Conservation (phyloP, 1,140 invertebrate genomes). For the Drosophila mojavensis region DNA sequence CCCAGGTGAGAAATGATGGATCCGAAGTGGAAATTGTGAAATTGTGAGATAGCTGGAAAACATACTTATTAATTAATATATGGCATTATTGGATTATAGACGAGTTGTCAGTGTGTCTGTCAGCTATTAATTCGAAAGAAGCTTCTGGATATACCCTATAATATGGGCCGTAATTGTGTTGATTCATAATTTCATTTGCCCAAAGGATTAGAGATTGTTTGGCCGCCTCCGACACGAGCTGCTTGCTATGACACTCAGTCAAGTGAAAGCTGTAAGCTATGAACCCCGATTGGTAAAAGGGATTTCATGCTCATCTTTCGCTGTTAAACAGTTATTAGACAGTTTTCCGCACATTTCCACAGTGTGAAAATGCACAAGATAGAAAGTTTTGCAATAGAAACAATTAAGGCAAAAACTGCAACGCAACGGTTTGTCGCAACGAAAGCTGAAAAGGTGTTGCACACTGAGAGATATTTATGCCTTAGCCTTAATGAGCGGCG, state of each 20-base stretch:
- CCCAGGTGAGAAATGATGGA: conserved; percentile 4
- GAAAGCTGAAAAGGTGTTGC: conserved; percentile 5
- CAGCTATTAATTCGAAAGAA: no score
- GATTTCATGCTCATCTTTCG: conserved; percentile 21
- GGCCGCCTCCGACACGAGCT: background rate
- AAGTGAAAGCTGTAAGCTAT: conserved; percentile 18
- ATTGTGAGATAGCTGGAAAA: background rate
- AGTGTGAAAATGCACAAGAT: conserved; percentile 59
- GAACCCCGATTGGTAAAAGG: conserved; percentile 14
- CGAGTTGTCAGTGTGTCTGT: background rate
- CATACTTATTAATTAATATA: conserved; percentile 22
- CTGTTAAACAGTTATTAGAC: conserved; percentile 28
- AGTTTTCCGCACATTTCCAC: conserved; percentile 38
- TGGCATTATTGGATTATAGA: conserved; percentile 1
- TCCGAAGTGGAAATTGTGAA: conserved; percentile 18
- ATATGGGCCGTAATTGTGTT: no score
- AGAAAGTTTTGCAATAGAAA: conserved; percentile 67
- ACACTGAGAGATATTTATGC: conserved; percentile 18
- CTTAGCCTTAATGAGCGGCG: conserved; percentile 37
- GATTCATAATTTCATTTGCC: no score
- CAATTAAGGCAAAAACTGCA: conserved; percentile 64
- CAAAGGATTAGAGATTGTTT: background rate
- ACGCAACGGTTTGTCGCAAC: conserved; percentile 24
- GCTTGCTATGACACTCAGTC: background rate
- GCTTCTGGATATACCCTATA: no score